Evolutionary conservation across 2,113 vertebrate species (phyloP), one percentile per base, ranked within the genome.

Genomic region (Periophthalmus modestus): DNA sequence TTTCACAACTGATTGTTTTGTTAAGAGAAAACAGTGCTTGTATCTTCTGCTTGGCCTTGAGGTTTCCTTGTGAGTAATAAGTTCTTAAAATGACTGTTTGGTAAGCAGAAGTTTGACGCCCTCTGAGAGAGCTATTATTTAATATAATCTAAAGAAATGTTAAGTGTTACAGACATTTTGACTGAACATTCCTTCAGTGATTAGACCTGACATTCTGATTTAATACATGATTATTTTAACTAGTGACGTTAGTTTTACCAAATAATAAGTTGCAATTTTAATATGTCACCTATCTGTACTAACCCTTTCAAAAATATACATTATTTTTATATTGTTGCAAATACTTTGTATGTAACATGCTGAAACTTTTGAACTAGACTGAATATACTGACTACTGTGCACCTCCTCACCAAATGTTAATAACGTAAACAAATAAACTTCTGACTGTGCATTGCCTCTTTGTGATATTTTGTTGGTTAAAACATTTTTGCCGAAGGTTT

Each of bases 381-480:
- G 72, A 80, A 74, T 69, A 59, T 59, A 81, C 84, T 89, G 86
- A 93, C 92, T 93, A 92, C 92, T 94, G 89, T 92, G 80, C 85
- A 89, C 87, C 69, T 72, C 85, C 85, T 86, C 85, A 87, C 83
- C 69, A 80, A 84, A 55, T 86, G 87, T 81, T 77, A 61, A 86
- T 83, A 78, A 81, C 76, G 78, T 79, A 88, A 84, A 66, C 81
- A 82, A 94, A 93, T 93, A 93, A 93, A 93, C 48, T 79, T 61
- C 68, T 79, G 52, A 92, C 86, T 92, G 90, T 92, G 81, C 14
- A 52, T 12, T 7, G 24, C 71, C 48, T 78, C 54, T 48, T 3
- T 4, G 59, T 72, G 66, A 55, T 10, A 7, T 80, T 74, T 70
- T 75, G 7, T 43, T 3, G 43, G 9, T n/a, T 11, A 46, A 61